phyloP scores from a whole-genome alignment of 1,140 invertebrate genomes.

The Zaprionus ghesquierei region DNA sequence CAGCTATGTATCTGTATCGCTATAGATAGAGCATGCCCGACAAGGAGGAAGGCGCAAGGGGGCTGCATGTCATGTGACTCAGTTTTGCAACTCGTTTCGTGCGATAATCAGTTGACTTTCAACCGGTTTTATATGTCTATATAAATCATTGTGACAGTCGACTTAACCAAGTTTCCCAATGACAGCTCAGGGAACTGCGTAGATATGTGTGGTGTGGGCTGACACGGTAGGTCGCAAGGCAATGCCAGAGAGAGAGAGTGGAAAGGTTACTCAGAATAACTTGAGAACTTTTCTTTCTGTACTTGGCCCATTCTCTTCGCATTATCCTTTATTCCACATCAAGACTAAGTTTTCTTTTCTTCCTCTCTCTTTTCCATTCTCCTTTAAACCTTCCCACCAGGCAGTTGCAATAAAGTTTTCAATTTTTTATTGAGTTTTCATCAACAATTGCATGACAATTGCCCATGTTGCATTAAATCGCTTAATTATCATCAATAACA shows the following conservation, averaged over 20 bases:
- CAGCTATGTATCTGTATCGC: neutral
- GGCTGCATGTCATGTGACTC: neutral
- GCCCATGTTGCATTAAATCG: conserved; percentile 33
- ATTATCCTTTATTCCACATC: no score
- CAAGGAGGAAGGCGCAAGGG: no score
- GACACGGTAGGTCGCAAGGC: no score
- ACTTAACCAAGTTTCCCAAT: neutral
- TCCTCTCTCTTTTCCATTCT: no score
- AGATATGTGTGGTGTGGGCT: neutral
- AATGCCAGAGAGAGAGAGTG: no score
- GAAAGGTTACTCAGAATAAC: no score
- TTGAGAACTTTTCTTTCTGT: no score
- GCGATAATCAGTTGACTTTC: neutral
- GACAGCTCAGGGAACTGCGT: neutral
- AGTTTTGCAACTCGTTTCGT: neutral
- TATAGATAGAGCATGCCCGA: neutral
- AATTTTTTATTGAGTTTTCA: conserved; percentile 73
- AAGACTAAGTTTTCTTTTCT: no score
- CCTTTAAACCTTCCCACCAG: no score
- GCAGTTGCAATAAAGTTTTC: conserved; percentile 3
- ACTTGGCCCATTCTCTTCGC: no score
- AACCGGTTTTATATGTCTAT: neutral
- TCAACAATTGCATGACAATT: conserved; percentile 70
- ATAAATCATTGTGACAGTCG: neutral
- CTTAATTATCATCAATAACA: conserved; percentile 75